Conservation (phyloP, 2,113 vertebrate species). For the Martes martes region DNA sequence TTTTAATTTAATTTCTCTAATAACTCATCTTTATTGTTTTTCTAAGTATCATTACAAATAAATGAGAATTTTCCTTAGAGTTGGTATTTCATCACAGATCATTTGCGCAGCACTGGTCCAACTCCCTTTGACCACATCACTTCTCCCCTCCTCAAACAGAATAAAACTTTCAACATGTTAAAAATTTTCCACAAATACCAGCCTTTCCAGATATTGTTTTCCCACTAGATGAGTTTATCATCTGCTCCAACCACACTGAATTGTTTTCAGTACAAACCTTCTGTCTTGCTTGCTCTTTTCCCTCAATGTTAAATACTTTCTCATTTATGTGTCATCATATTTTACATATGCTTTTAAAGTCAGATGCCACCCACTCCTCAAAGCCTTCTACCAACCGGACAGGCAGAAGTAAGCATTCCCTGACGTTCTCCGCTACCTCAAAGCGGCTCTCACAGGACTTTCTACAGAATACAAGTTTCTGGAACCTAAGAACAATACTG, state of each 20-base stretch:
- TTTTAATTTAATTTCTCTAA: slow-evolving; percentile 11
- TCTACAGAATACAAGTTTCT: neutral
- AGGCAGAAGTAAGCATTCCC: neutral
- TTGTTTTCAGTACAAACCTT: neutral
- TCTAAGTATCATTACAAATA: neutral
- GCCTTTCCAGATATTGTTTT: neutral
- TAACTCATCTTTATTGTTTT: neutral
- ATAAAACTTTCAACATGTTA: neutral
- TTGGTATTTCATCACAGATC: neutral
- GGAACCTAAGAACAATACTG: neutral
- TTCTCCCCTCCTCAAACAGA: neutral
- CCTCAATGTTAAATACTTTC: neutral
- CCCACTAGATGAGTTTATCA: neutral
- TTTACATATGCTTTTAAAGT: neutral
- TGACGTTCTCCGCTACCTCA: neutral
- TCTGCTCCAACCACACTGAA: neutral
- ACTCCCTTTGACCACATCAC: neutral
- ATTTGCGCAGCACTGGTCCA: neutral
- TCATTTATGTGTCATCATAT: neutral
- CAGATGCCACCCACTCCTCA: neutral
- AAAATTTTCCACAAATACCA: neutral
- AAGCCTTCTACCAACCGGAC: neutral
- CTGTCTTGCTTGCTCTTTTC: neutral
- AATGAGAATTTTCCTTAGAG: neutral
- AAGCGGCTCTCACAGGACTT: neutral